Base-by-base conservation (phyloP, 2,113 vertebrate genomes). In the Prochilodus magdalenae region DNA sequence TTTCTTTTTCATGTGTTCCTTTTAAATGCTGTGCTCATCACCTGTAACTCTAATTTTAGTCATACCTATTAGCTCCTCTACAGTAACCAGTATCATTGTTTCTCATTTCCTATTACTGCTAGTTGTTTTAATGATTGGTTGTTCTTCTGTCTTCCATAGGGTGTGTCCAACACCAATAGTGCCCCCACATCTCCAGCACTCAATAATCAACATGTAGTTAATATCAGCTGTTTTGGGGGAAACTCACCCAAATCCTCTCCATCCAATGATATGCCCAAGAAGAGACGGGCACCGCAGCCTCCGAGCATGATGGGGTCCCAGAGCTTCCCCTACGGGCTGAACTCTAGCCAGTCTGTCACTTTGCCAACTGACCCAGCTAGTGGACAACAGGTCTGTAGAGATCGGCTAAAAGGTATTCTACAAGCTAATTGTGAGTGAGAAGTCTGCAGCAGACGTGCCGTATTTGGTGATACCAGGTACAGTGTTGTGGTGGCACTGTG, bases 231-330 rank as follows among this genome's bases (percentile, higher is more conserved):
- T 70, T 22, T 40, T 4, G 36, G 76, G 4, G 69, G 18, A 89
- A 59, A 27, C 88, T 88, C 1, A 87, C 84, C 75, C 87, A 89
- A 4, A 77, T 93, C 36, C 60, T 36, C 12, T 80, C 92, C 93
- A 0, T 92, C 93, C 0, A 88, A 92, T 0, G 95, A 96, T 0
- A 87, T 89, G 80, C 92, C 95, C 0, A 98, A 97, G 90, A 99
- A 99, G 74, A 93, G 97, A n/a, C 92, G 93, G 1, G 98, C 98
- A 0, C 98, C 97, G 0, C 86, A 95, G n/a, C 97, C 97, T 0
- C 95, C 95, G 0, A 69, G 49, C 33, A 84, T 96, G 91, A 57
- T 86, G 0, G 78, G 18, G 0, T 95, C 95, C 0, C 94, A 87
- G 82, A 97, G 95, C 0, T 53, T 88, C 22, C 89, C 94, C 0